Conservation (phyloP, 2,113 vertebrate species). For the Notarius quadriscutis region DNA sequence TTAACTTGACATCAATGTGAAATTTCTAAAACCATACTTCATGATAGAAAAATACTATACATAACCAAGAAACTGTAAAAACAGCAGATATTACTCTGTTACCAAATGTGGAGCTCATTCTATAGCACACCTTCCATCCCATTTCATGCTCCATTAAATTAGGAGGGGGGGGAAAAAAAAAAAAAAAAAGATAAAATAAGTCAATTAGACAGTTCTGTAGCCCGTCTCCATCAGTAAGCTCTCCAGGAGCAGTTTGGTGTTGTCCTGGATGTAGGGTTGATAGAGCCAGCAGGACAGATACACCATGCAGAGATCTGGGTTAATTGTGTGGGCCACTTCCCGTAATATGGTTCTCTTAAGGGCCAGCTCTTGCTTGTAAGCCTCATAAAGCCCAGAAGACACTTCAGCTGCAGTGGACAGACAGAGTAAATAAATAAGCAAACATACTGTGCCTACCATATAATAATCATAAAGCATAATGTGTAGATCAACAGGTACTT, state of each 20-base stretch:
- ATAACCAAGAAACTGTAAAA: neutral
- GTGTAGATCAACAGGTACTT: neutral
- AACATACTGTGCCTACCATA: no score
- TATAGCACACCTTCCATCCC: neutral
- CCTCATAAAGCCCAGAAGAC: conserved; percentile 69
- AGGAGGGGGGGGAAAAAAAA: neutral
- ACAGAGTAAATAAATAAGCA: no score
- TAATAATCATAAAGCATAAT: neutral
- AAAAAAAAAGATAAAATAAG: neutral
- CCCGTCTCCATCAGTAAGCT: conserved; percentile 90
- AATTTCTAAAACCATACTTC: neutral
- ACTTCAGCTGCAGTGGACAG: conserved; percentile 73
- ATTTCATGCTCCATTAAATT: neutral
- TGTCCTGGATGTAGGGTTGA: conserved; percentile 82
- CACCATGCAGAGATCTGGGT: conserved; percentile 79
- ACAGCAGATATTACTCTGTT: neutral
- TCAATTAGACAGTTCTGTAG: conserved; percentile 76
- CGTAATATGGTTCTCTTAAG: conserved; percentile 78
- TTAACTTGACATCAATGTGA: neutral
- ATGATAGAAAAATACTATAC: neutral
- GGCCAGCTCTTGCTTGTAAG: conserved; percentile 80
- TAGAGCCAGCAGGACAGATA: conserved; percentile 91
- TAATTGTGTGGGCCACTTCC: conserved; percentile 79
- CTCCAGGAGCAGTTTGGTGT: conserved; percentile 77
- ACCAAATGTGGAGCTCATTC: neutral